phyloP scores from a whole-genome alignment of 1,140 invertebrate species.

The Eurosta solidaginis region DNA sequence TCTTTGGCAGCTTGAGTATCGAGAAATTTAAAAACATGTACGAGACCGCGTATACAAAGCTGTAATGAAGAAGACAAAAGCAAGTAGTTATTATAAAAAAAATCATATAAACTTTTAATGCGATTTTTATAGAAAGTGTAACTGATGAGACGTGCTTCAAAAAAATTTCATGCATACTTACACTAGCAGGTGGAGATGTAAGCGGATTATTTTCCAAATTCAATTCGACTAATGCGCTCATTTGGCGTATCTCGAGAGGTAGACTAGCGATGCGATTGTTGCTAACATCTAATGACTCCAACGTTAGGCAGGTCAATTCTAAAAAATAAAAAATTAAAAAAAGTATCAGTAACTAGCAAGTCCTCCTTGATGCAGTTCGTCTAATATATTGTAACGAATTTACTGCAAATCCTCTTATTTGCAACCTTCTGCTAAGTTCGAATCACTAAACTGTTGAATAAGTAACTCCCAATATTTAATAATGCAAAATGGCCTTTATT shows the following conservation, averaged over 20 bases:
- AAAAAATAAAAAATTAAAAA: no score
- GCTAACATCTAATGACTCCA: conserved; percentile 85
- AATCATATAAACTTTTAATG: background rate
- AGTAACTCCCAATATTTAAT: no score
- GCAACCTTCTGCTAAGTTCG: no score
- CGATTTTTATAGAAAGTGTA: background rate
- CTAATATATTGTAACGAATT: no score
- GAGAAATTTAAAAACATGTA: conserved; percentile 93
- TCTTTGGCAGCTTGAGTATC: conserved; percentile 83
- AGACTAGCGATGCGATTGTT: conserved; percentile 85
- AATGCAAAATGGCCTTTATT: no score
- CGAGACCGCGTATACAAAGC: conserved; percentile 87
- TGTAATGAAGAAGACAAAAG: conserved; percentile 60
- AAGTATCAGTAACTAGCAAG: no score
- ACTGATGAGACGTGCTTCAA: background rate
- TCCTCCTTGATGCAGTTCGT: no score
- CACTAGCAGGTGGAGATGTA: conserved; percentile 86
- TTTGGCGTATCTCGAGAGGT: conserved; percentile 82
- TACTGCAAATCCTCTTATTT: no score
- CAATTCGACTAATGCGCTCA: conserved; percentile 79
- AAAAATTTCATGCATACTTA: conserved; percentile 64
- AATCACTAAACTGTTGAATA: no score
- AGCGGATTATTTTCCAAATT: conserved; percentile 86
- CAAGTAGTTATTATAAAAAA: conserved; percentile 4
- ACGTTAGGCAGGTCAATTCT: conserved; percentile 85